Evolutionary conservation across 2,888 invertebrate genomes (phyloP).

Genomic region (Trachelus iudaicus): DNA sequence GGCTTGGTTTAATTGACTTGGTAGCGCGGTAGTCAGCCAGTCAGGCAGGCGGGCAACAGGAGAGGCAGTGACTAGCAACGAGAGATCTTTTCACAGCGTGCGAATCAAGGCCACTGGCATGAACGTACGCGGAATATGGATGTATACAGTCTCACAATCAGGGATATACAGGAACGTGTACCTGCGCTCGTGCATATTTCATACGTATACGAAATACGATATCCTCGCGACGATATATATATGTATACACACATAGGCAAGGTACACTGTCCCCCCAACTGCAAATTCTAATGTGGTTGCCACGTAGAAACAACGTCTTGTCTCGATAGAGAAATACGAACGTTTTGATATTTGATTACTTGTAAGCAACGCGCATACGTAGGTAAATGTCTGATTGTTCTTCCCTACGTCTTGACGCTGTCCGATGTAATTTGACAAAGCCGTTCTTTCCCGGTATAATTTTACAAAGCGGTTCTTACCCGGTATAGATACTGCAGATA

Average conservation of each 20-base stretch:
- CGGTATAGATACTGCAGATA: too few relatives aligned
- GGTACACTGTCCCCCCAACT: not conserved
- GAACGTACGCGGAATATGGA: not conserved
- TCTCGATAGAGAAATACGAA: not conserved
- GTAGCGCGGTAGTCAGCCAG: conserved; percentile 1
- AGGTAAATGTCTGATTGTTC: too few relatives aligned
- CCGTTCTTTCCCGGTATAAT: not conserved
- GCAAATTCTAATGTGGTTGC: not conserved
- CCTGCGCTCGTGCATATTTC: not conserved
- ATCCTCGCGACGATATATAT: not conserved
- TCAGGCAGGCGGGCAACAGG: too few relatives aligned
- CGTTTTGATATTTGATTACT: too few relatives aligned
- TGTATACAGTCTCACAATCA: not conserved
- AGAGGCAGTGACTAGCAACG: conserved; percentile 17
- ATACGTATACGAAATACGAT: not conserved
- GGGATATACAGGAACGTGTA: not conserved
- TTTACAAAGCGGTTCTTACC: not conserved
- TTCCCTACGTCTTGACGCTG: not conserved
- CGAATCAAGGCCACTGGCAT: conserved; percentile 45
- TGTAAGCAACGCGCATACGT: too few relatives aligned
- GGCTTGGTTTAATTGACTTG: conserved; percentile 55
- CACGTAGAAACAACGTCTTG: not conserved
- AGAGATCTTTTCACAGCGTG: conserved; percentile 43
- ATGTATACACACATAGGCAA: too few relatives aligned
- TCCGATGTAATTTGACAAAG: not conserved